Conservation (phyloP, 2,888 invertebrate species). For the Lapara coniferarum region DNA sequence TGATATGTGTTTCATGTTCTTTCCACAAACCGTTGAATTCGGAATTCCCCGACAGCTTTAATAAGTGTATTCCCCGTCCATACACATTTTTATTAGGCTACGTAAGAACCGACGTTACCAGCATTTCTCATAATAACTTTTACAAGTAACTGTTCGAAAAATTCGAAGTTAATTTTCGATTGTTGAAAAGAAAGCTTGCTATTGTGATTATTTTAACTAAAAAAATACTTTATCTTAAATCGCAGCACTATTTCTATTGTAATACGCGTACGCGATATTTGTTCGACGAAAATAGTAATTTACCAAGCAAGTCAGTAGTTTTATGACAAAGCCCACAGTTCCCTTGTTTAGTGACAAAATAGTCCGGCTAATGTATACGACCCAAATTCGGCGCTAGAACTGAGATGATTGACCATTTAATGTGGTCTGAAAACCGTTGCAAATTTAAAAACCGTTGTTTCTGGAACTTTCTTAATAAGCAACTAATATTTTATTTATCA, state of each 20-base stretch:
- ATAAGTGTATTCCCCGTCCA: slow-evolving; percentile 1
- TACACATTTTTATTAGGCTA: not conserved
- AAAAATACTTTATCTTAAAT: not conserved
- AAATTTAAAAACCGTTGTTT: slow-evolving; percentile 40
- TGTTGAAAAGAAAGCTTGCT: not conserved
- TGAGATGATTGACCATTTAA: slow-evolving; percentile 76
- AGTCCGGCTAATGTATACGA: slow-evolving; percentile 65
- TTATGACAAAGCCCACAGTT: slow-evolving; percentile 33
- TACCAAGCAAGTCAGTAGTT: slow-evolving; percentile 30
- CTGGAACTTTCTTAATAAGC: slow-evolving; percentile 1
- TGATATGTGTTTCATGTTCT: not conserved
- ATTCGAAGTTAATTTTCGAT: not conserved
- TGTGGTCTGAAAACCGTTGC: slow-evolving; percentile 68
- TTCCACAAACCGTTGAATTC: not conserved
- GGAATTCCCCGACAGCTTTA: slow-evolving; percentile 1
- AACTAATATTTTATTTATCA: not conserved
- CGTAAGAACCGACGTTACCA: not conserved
- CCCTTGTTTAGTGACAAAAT: slow-evolving; percentile 52
- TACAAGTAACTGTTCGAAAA: not conserved
- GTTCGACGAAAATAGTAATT: not conserved
- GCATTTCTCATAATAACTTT: slow-evolving; percentile 9
- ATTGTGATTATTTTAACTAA: not conserved
- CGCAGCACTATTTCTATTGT: not conserved
- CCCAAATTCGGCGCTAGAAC: slow-evolving; percentile 64
- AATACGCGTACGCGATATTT: not conserved